phyloP scores from a whole-genome alignment of 2,113 vertebrate genomes.

The Polypterus bichir region DNA sequence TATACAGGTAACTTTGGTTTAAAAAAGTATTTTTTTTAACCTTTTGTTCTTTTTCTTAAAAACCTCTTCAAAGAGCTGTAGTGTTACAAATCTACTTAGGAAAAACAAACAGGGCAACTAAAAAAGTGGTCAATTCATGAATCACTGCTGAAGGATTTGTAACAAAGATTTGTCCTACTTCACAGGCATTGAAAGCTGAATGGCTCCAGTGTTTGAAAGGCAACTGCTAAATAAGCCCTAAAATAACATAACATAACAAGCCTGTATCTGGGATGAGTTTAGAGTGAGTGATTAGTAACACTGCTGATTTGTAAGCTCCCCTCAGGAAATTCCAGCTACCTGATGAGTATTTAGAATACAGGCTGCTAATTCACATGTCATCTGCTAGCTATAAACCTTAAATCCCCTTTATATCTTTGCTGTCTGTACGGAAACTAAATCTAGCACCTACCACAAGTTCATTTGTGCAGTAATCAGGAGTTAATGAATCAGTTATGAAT shows the following conservation, averaged over 20 bases:
- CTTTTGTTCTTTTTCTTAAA: no score
- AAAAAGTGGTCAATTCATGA: no score
- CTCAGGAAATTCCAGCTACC: constrained; percentile 61
- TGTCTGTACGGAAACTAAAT: constrained; percentile 12
- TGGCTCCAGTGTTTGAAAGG: background rate
- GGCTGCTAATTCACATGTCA: constrained; percentile 43
- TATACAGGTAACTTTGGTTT: no score
- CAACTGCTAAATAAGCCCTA: background rate
- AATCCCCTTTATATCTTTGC: constrained; percentile 23
- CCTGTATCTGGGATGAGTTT: constrained; percentile 4
- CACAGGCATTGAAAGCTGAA: background rate
- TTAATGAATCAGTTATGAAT: constrained; percentile 50
- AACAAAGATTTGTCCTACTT: no score
- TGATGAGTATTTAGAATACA: constrained; percentile 55
- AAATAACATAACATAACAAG: background rate
- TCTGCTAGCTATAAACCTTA: constrained; percentile 27
- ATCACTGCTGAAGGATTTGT: no score
- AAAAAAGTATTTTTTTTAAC: no score
- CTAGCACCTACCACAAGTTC: constrained; percentile 17
- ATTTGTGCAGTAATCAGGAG: constrained; percentile 40
- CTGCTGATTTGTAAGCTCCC: constrained; percentile 27
- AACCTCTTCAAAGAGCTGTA: no score
- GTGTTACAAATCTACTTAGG: no score
- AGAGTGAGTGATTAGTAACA: constrained; percentile 25
- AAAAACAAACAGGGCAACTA: no score